Evolutionary conservation across 2,888 invertebrate genomes (phyloP), one percentile per base, ranked within the genome.

Genomic region (Drosophila nigricruria): DNA sequence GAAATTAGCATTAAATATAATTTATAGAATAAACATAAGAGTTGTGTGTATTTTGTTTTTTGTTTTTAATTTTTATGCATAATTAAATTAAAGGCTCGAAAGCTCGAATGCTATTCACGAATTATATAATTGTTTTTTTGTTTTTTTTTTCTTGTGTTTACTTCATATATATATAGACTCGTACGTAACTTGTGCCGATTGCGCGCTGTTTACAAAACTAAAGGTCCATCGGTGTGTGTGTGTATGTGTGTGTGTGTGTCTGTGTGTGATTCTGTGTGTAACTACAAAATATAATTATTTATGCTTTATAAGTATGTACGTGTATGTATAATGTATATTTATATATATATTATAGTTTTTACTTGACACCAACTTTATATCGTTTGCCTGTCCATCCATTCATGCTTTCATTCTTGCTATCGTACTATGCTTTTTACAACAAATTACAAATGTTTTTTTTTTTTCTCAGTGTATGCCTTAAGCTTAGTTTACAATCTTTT

Each of bases 21-120:
- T 79, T 70, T 73, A 73, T 88, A 87, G 75, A 86, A 86, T 89
- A 86, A 86, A 89, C 84, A 87, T 87, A 84, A 89, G 82, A 87
- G 60, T 79, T 84, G 69, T 71, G 45, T 45, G 20, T 81, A 38
- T 65, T 63, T 67, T 75, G 47, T 61, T 66, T 65, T 20, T 45
- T 20, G 34, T 43, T 52, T 52, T 40, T 18, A 40, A 30, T 32
- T 25, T 70, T 70, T 70, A 77, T 74, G 75, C 70, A 70, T 79
- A 75, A 57, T 76, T 77, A 85, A 84, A 84, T 86, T 74, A 84
- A 83, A 87, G 83, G 84, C 84, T 84, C 87, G 83, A 82, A 77
- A 82, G 88, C 88, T 86, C 83, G 88, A 84, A 89, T 89, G 87
- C 81, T 83, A 67, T 72, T 66, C 63, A 71, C 84, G 61, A 81